These are phyloP conservation scores for Pseudanteris insignis DNA, from an alignment of 2,888 invertebrate genomes.

Conservation along the genomic window DNA sequence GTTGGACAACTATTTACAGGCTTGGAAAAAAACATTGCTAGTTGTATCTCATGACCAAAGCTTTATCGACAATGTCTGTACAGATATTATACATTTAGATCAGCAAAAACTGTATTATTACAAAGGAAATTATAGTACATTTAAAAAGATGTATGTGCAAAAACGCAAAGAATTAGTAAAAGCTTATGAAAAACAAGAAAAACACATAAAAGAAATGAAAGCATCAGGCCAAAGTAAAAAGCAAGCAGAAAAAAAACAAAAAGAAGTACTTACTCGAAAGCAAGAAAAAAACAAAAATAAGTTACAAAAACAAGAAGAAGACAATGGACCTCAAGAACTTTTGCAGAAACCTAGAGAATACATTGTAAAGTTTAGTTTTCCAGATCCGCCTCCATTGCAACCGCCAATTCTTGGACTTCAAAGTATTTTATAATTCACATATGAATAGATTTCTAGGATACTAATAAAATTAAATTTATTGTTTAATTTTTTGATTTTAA, in stretches of 20 bases:
- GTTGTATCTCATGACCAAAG: slow-evolving; percentile 99
- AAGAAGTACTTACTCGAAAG: slow-evolving; percentile 88
- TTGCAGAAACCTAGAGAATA: slow-evolving; percentile 94
- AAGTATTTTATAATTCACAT: slow-evolving; percentile 67
- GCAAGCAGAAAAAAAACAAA: slow-evolving; percentile 94
- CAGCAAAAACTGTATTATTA: slow-evolving; percentile 94
- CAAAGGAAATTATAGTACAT: slow-evolving; percentile 97
- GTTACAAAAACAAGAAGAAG: slow-evolving; percentile 82
- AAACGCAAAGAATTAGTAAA: slow-evolving; percentile 95
- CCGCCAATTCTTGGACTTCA: slow-evolving; percentile 97
- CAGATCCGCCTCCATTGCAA: slow-evolving; percentile 94
- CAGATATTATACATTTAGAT: slow-evolving; percentile 97
- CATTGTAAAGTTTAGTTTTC: slow-evolving; percentile 96
- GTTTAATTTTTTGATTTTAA: slow-evolving; percentile 59
- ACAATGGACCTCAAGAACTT: slow-evolving; percentile 82
- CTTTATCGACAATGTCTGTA: slow-evolving; percentile 99
- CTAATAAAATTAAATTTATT: no score
- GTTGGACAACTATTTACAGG: slow-evolving; percentile 98
- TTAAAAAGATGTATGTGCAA: slow-evolving; percentile 98
- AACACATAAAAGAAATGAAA: slow-evolving; percentile 92
- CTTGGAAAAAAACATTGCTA: slow-evolving; percentile 98
- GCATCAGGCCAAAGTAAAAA: slow-evolving; percentile 95
- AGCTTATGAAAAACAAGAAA: slow-evolving; percentile 98
- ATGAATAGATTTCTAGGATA: no score
- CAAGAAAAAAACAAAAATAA: slow-evolving; percentile 91